phyloP scores from a whole-genome alignment of 2,113 vertebrate species.

The Verasper variegatus region DNA sequence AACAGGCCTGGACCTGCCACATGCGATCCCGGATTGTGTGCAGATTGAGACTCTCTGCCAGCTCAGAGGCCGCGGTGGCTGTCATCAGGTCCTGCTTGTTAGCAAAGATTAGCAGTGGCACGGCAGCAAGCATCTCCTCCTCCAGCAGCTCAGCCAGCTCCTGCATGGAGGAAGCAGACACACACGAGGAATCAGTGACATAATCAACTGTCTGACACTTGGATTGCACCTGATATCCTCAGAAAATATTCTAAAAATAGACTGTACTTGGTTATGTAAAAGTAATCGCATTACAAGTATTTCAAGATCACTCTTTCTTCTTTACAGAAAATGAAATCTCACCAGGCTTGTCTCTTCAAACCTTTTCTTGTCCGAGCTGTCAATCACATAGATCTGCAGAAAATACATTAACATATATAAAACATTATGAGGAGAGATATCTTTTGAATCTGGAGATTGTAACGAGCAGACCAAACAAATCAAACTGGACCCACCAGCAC shows the following conservation, averaged over 20 bases:
- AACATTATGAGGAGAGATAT: background rate
- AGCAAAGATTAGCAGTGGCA: conserved; percentile 89
- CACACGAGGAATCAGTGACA: background rate
- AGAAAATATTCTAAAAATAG: background rate
- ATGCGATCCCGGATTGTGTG: conserved; percentile 89
- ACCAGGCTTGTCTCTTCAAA: conserved; percentile 81
- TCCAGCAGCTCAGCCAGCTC: conserved; percentile 93
- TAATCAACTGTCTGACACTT: background rate
- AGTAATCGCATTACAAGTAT: background rate
- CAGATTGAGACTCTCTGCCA: conserved; percentile 81
- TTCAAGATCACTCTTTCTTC: background rate
- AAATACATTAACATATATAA: conserved; percentile 1
- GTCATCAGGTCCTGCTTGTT: conserved; percentile 97
- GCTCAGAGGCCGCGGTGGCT: conserved; percentile 88
- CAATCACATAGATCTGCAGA: conserved; percentile 82
- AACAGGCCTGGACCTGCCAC: conserved; percentile 85
- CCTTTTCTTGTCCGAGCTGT: conserved; percentile 81
- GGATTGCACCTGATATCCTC: background rate
- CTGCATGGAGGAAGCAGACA: conserved; percentile 66
- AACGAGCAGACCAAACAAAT: background rate
- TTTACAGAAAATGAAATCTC: conserved; percentile 8
- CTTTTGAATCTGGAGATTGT: background rate
- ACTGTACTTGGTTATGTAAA: background rate
- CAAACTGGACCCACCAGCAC: conserved; percentile 85
- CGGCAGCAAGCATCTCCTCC: conserved; percentile 90